Evolutionary conservation across 2,797 vertebrate species (phyloP), one percentile per base, ranked within the genome.

Genomic region (Acanthis flammea): DNA sequence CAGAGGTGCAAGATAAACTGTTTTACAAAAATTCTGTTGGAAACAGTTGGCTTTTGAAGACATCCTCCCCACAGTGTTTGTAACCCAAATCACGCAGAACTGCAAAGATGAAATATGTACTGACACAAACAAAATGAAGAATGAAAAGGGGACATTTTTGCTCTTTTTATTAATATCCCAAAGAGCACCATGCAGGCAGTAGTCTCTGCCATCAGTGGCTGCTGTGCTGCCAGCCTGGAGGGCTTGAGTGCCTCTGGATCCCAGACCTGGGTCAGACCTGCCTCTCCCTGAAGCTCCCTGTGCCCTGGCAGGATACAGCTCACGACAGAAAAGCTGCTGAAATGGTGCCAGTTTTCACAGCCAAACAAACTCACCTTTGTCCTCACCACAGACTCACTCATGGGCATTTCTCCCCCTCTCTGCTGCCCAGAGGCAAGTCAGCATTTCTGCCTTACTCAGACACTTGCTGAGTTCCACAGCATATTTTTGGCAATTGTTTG

Each of bases 281-380:
- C 61, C 4, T 48, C 68, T 83, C 80, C 47, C 12, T 15, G 41
- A 25, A 77, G 48, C 51, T 62, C 14, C 10, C 84, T 50, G 54
- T 42, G 53, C 53, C 60, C 78, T 22, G 89, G 58, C 76, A 76
- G 90, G 70, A 57, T 60, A 14, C 10, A 1, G 76, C 70, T 88
- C 44, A 21, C 0, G 0, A 74, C 51, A 73, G 82, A 81, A 70
- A 53, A 55, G 42, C 83, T 86, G 86, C 90, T 95, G 92, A 94
- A 86, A 67, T 0, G 0, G 44, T 31, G 89, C 92, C 92, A 93
- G 42, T 24, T 51, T 72, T 86, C 22, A 7, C 8, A 67, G 81
- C 75, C 86, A 88, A 58, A 93, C 81, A 85, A 89, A 73, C 92
- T 93, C 94, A 95, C 88, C 88, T 93, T 93, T 95, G 78, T 89